Evolutionary conservation across 23 tunicate species (phyloP).

Genomic region (Corella eumyota): DNA sequence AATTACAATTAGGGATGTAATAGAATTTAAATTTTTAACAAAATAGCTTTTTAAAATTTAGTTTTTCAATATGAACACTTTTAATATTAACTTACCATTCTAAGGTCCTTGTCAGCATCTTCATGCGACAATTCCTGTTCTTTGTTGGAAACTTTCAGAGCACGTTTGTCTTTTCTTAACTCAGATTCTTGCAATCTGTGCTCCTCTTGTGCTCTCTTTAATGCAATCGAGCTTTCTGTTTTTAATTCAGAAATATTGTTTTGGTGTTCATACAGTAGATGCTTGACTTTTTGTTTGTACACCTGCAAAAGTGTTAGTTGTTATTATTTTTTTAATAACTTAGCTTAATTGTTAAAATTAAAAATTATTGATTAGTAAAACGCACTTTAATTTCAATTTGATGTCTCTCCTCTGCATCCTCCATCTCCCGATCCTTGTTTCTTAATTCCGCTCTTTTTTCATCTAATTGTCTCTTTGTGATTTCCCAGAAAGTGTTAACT

Average conservation of each 20-base stretch:
- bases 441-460: conserved; percentile 93
- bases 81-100: conserved; percentile 37
- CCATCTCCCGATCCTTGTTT: conserved; percentile 99
- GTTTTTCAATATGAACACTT: too few species aligned
- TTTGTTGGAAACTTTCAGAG: conserved; percentile 64
- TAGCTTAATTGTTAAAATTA: not conserved
- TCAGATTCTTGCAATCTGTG: conserved; percentile 75
- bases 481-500: conserved; percentile 98
- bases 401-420: conserved; percentile 98
- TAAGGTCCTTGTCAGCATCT: conserved; percentile 80
- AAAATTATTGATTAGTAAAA: not conserved
- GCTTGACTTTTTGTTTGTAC: conserved; percentile 99
- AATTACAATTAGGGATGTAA: not conserved
- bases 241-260: conserved; percentile 91
- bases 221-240: conserved; percentile 76
- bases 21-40: not conserved
- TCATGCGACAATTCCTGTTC: conserved; percentile 93
- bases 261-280: conserved; percentile 95
- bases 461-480: conserved; percentile 93
- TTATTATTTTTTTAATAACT: not conserved
- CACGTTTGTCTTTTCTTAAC: conserved; percentile 79
- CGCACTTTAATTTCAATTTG: conserved; percentile 93
- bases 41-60: too few species aligned
- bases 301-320: conserved; percentile 43
- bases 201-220: conserved; percentile 83